Conservation (phyloP, 2,888 invertebrate species). For the Sinohyriopsis cumingii region DNA sequence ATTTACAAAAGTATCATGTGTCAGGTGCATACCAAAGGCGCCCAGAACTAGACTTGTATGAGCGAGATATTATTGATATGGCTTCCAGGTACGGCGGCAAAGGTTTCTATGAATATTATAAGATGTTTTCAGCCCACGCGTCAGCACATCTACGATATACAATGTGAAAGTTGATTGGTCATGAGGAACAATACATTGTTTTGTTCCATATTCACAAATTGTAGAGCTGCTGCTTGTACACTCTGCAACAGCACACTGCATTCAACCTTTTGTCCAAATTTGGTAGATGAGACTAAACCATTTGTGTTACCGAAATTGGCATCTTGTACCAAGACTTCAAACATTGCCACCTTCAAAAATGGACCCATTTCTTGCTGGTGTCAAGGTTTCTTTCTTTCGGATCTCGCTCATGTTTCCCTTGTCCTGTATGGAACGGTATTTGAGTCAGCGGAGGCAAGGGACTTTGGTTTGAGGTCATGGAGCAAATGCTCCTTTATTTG, state of each 20-base stretch:
- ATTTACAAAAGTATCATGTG: slow-evolving; percentile 25
- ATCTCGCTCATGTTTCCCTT: too few relatives aligned
- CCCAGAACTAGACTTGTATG: slow-evolving; percentile 18
- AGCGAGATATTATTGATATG: slow-evolving; percentile 23
- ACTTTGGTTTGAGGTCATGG: too few relatives aligned
- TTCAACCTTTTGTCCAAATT: slow-evolving; percentile 9
- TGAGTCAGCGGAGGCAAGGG: too few relatives aligned
- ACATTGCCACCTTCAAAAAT: too few relatives aligned
- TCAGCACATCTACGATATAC: slow-evolving; percentile 14
- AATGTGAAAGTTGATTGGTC: slow-evolving; percentile 11
- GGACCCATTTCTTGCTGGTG: too few relatives aligned
- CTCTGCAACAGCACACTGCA: slow-evolving; percentile 12
- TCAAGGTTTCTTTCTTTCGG: too few relatives aligned
- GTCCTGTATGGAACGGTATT: too few relatives aligned
- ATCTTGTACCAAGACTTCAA: too few relatives aligned
- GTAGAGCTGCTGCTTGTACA: slow-evolving; percentile 1
- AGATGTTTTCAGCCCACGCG: slow-evolving; percentile 10
- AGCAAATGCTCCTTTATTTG: too few relatives aligned
- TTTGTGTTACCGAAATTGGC: too few relatives aligned
- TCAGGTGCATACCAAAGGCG: slow-evolving; percentile 10
- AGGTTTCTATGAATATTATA: slow-evolving; percentile 25
- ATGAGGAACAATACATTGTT: slow-evolving; percentile 12
- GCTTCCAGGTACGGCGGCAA: slow-evolving; percentile 15
- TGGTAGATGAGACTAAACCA: neutral
- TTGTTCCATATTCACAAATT: slow-evolving; percentile 5